Evolutionary conservation across 2,113 vertebrate species (phyloP).

Genomic region (Euleptes europaea): DNA sequence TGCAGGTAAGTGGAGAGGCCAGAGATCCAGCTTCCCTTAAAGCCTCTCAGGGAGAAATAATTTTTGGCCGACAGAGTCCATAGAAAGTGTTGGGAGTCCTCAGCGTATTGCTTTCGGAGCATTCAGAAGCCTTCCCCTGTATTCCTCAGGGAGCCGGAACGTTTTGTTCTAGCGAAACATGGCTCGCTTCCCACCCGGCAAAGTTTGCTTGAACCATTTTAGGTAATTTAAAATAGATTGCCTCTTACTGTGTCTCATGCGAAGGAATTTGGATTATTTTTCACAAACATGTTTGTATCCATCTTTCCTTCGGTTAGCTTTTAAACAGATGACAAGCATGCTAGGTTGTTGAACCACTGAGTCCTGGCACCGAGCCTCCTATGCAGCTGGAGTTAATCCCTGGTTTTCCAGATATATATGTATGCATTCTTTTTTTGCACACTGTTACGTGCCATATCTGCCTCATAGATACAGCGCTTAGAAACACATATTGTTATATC

Average conservation of each 20-base stretch:
- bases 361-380: conserved; percentile 48
- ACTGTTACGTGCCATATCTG: conserved; percentile 19
- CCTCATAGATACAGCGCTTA: conserved; percentile 24
- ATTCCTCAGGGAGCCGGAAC: background rate
- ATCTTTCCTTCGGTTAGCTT: conserved; percentile 11
- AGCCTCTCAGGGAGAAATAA: too few relatives aligned
- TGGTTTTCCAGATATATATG: conserved; percentile 59
- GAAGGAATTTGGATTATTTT: conserved; percentile 43
- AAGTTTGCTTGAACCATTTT: conserved; percentile 28
- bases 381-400: conserved; percentile 52
- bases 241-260: conserved; percentile 13
- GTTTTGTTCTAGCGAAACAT: background rate
- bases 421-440: background rate
- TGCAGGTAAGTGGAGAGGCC: conserved; percentile 83
- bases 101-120: background rate
- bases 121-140: background rate
- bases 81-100: background rate
- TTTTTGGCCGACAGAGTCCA: background rate
- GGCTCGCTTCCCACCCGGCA: background rate
- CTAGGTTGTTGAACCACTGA: conserved; percentile 53
- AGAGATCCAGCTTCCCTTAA: background rate
- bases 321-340: conserved; percentile 10
- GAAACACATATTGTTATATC: conserved; percentile 30
- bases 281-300: conserved; percentile 34
- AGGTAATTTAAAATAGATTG: conserved; percentile 45